phyloP scores from a whole-genome alignment of 2,888 invertebrate species.

The Mantis religiosa region DNA sequence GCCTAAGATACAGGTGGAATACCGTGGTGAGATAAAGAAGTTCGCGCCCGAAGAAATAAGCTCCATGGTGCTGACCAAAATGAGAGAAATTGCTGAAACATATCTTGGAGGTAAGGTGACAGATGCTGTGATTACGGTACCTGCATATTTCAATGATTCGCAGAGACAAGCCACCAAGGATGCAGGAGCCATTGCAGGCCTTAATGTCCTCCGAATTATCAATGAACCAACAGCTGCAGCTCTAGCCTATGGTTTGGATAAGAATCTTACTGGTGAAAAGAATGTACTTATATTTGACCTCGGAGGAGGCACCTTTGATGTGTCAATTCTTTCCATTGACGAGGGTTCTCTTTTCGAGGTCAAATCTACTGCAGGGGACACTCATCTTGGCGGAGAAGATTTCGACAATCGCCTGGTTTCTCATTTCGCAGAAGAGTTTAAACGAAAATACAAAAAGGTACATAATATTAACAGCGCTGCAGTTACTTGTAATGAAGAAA shows the following conservation, averaged over 20 bases:
- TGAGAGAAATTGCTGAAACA: slow-evolving; percentile 68
- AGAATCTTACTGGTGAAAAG: slow-evolving; percentile 53
- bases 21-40: slow-evolving; percentile 59
- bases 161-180: slow-evolving; percentile 71
- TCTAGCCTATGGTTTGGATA: slow-evolving; percentile 50
- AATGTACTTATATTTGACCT: slow-evolving; percentile 56
- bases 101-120: slow-evolving; percentile 57
- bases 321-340: slow-evolving; percentile 51
- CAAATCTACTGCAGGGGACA: slow-evolving; percentile 75
- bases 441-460: slow-evolving; percentile 63
- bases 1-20: slow-evolving; percentile 66
- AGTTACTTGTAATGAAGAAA: too few species aligned
- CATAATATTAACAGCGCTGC: slow-evolving; percentile 22
- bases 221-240: slow-evolving; percentile 75
- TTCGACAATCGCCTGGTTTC: slow-evolving; percentile 45
- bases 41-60: slow-evolving; percentile 69
- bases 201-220: slow-evolving; percentile 85
- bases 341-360: slow-evolving; percentile 71
- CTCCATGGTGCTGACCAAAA: slow-evolving; percentile 42
- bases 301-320: slow-evolving; percentile 59
- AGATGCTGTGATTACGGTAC: slow-evolving; percentile 85
- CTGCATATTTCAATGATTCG: slow-evolving; percentile 89
- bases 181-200: slow-evolving; percentile 52
- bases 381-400: slow-evolving; percentile 74
- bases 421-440: slow-evolving; percentile 74